Conservation (phyloP, 37 sponge, comb jelly and placozoan genomes). For the Bolinopsis microptera region DNA sequence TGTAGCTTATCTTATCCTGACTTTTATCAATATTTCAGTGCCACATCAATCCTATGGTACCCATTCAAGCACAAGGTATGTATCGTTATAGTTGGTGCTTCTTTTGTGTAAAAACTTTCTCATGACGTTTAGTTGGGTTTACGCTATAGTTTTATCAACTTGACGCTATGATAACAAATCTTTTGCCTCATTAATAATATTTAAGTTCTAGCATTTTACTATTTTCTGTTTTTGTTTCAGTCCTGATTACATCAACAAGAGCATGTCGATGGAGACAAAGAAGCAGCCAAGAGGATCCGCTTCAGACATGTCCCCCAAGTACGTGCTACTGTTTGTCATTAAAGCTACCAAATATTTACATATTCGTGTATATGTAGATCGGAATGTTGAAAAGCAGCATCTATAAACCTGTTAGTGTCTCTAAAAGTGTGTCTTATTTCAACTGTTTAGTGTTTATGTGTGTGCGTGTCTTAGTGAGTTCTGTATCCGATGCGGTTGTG, state of each 20-base stretch:
- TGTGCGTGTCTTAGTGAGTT: no score
- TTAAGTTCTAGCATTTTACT: neutral
- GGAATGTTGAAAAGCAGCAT: no score
- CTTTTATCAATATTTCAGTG: slow-evolving; percentile 64
- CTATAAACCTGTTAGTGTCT: no score
- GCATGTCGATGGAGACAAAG: slow-evolving; percentile 22
- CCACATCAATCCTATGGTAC: slow-evolving; percentile 31
- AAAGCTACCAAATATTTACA: no score
- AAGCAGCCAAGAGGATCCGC: slow-evolving; percentile 2
- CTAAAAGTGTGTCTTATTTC: no score
- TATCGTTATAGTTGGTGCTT: neutral
- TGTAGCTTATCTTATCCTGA: no score
- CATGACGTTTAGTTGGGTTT: neutral
- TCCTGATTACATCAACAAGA: slow-evolving; percentile 31
- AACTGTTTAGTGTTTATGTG: no score
- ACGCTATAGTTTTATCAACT: no score
- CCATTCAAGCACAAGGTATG: slow-evolving; percentile 19
- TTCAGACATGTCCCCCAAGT: slow-evolving; percentile 30
- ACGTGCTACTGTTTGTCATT: neutral
- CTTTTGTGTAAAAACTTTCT: neutral
- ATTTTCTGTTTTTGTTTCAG: neutral
- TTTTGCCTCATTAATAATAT: neutral
- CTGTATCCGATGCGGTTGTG: no score
- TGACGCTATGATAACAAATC: neutral
- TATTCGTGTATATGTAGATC: no score